phyloP scores from a whole-genome alignment of 2,888 invertebrate genomes.

The Brachynemurus nebulosus region DNA sequence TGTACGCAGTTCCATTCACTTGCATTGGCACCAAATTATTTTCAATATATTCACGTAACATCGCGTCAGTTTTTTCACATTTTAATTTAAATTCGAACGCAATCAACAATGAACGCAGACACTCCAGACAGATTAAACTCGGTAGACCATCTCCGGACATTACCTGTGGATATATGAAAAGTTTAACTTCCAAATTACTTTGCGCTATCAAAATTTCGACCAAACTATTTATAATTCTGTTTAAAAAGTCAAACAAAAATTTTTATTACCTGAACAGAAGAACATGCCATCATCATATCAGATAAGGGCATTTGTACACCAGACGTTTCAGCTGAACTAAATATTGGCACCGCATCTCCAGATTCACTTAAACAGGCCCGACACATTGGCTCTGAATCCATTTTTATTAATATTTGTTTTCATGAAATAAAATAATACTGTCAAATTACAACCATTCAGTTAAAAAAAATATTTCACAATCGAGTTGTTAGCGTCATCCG shows the following conservation, averaged over 20 bases:
- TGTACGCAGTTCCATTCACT: neutral
- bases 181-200: no score
- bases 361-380: constrained; percentile 30
- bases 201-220: no score
- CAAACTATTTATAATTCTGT: neutral
- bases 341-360: constrained; percentile 27
- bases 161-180: constrained; percentile 24
- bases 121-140: constrained; percentile 26
- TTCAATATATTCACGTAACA: constrained; percentile 24
- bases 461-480: no score
- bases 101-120: constrained; percentile 27
- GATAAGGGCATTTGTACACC: constrained; percentile 25
- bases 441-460: no score
- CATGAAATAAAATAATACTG: neutral
- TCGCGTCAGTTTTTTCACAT: constrained; percentile 29
- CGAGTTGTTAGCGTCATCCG: no score
- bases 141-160: constrained; percentile 29
- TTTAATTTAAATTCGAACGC: constrained; percentile 30
- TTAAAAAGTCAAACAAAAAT: neutral
- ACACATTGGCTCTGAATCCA: constrained; percentile 23
- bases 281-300: constrained; percentile 32
- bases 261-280: constrained; percentile 27
- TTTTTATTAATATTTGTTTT: neutral
- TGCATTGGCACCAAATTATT: constrained; percentile 8
- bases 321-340: constrained; percentile 26